A percentile compares a stretch with the other conserved stretches of the same genome.
These are phyloP conservation scores for Drosophila mauritiana DNA, from an alignment of 1,140 invertebrate species.

Conservation along the genomic window DNA sequence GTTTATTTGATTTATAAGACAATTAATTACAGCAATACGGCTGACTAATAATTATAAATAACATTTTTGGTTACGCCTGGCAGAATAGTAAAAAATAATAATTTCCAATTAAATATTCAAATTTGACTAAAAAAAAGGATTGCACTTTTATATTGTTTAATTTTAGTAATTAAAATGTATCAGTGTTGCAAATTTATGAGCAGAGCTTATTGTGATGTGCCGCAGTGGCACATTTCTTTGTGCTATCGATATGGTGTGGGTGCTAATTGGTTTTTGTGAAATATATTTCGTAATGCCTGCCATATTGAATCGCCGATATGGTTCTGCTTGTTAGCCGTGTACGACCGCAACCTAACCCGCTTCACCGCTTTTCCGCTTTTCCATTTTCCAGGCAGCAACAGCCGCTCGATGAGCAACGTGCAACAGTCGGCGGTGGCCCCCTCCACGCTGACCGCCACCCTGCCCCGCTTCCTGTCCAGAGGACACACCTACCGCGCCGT, in stretches of 20 bases:
- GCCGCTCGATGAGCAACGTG: slow-evolving; percentile 71
- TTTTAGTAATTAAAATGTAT: not conserved
- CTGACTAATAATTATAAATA: not conserved
- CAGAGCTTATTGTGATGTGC: not conserved
- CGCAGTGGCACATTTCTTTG: not conserved
- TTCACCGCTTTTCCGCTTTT: not conserved
- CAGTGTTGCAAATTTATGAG: not conserved
- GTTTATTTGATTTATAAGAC: not conserved
- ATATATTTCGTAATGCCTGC: no score
- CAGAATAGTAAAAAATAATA: not conserved
- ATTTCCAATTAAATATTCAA: not conserved
- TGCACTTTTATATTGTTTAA: not conserved
- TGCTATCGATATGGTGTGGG: not conserved
- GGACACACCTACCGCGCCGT: slow-evolving; percentile 90
- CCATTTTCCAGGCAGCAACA: slow-evolving; percentile 65
- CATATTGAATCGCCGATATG: not conserved
- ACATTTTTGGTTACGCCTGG: not conserved
- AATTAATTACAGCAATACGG: not conserved
- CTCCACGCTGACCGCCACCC: slow-evolving; percentile 56
- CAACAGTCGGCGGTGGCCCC: slow-evolving; percentile 50
- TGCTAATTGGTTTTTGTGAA: not conserved
- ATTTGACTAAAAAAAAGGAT: not conserved
- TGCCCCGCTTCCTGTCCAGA: slow-evolving; percentile 89
- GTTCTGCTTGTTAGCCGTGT: slow-evolving; percentile 1
- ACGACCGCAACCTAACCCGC: slow-evolving; percentile 15